Base-by-base conservation (phyloP, 1,140 invertebrate genomes). In the Papilio polytes region DNA sequence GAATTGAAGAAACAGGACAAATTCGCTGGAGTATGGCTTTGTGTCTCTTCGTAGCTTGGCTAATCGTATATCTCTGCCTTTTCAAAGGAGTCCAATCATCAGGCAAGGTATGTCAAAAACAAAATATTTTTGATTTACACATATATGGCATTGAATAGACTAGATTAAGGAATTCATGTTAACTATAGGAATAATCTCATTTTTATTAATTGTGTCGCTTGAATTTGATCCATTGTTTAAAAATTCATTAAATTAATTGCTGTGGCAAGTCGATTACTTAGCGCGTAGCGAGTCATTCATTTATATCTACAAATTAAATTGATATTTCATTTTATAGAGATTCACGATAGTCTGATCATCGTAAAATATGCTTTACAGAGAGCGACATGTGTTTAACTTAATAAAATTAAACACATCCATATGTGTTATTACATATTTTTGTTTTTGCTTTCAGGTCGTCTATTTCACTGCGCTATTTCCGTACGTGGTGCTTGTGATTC, bases 381-480 rank as follows among this genome's bases (percentile, higher is more conserved):
- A 31, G 3, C 26, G 3, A 70, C 26, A 6, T 6, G 26, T 26
- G 2, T 26, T 26, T 26, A 26, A 26, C 26, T 26, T 26, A 26
- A 26, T 26, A 26, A 26, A 26, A 26, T 26, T 26, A 56, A 56
- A 56, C n/a, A 20, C 31, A 31, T 31, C 31, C 18, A 2, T 1
- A 22, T 15, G 26, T 31, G 12, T 7, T 31, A 70, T 13, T 70
- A 15, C 26, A 31, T 3, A 31, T 31, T 70, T 31, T 70, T 70
- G 10, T 70, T 70, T 70, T 31, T 15, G 22, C 1, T 94, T 81
- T 15, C 85, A 96, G 95, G 96, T 98, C 72, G 97, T 98, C 4
- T 98, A 98, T 88, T 98, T 98, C 84, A 98, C 98, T 10, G 97
- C 98, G 9, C 95, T 98, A 0, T 98, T 98, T 87, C 98, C 98